Evolutionary conservation across 2,888 invertebrate species (phyloP).

Genomic region (Philhelius pedissequus): DNA sequence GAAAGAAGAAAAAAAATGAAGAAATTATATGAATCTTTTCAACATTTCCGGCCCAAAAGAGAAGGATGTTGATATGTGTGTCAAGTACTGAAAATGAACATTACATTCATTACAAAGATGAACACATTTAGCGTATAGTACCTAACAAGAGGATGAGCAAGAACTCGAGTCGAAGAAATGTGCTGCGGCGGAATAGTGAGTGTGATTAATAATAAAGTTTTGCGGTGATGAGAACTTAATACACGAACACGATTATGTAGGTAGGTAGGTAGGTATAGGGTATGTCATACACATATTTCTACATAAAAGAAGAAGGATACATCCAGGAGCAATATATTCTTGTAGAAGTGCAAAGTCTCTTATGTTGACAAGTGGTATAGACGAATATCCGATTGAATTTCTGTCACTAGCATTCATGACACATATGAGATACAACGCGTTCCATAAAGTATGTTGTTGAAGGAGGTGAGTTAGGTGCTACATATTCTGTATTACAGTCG

Average conservation of each 20-base stretch:
- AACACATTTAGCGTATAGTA: conserved; percentile 9
- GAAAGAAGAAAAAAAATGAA: not conserved
- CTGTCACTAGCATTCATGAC: conserved; percentile 15
- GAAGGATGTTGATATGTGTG: conserved; percentile 30
- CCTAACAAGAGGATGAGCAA: not conserved
- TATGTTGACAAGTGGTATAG: conserved; percentile 30
- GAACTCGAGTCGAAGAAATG: conserved; percentile 18
- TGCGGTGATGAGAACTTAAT: conserved; percentile 10
- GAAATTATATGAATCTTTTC: not conserved
- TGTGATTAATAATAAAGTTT: conserved; percentile 42
- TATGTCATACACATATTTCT: not conserved
- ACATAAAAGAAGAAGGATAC: not conserved
- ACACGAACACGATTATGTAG: conserved; percentile 8
- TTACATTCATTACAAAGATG: conserved; percentile 34
- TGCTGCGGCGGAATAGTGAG: conserved; percentile 22
- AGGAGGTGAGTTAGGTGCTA: not conserved
- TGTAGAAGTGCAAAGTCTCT: conserved; percentile 23
- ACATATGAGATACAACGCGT: conserved; percentile 13
- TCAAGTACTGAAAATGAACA: conserved; percentile 41
- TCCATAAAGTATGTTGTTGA: not conserved
- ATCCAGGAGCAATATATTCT: not conserved
- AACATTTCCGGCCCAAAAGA: conserved; percentile 13
- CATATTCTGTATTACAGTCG: not conserved
- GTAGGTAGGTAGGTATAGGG: too few relatives aligned
- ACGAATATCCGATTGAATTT: conserved; percentile 47